These are phyloP conservation scores for Rhingia rostrata DNA, from an alignment of 2,888 invertebrate genomes.

Conservation along the genomic window DNA sequence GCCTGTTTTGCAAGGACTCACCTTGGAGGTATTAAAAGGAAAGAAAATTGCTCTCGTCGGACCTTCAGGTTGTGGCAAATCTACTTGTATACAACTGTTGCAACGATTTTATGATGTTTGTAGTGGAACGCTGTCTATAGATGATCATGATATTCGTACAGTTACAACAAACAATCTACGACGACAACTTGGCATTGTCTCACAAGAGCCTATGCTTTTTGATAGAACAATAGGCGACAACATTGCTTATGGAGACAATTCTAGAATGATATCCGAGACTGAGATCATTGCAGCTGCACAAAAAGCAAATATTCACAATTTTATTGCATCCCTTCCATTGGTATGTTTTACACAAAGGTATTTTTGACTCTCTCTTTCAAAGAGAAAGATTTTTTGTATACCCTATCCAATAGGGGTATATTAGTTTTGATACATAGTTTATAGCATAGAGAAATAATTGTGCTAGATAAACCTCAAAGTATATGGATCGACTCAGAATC, in stretches of 20 bases:
- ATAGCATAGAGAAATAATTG: too few species aligned
- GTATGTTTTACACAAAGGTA: constrained; percentile 81
- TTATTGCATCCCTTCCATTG: constrained; percentile 89
- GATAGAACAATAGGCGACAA: constrained; percentile 94
- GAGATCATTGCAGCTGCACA: constrained; percentile 91
- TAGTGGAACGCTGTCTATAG: constrained; percentile 86
- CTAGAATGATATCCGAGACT: constrained; percentile 85
- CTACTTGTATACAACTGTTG: constrained; percentile 92
- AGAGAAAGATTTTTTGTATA: too few species aligned
- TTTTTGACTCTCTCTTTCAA: too few species aligned
- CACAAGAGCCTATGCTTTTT: constrained; percentile 96
- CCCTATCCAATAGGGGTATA: too few species aligned
- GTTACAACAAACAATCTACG: constrained; percentile 87
- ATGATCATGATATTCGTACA: constrained; percentile 83
- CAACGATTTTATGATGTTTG: constrained; percentile 92
- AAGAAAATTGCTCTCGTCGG: constrained; percentile 92
- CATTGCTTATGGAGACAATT: constrained; percentile 95
- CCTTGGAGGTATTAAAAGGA: constrained; percentile 86
- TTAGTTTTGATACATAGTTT: too few species aligned
- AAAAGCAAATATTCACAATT: constrained; percentile 94
- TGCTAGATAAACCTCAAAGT: too few species aligned
- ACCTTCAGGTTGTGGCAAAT: constrained; percentile 94
- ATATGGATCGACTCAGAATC: too few species aligned
- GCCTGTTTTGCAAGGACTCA: constrained; percentile 87
- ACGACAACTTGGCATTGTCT: constrained; percentile 92